Base-by-base conservation (phyloP, 2,888 invertebrate species). In the Acleris cristana region DNA sequence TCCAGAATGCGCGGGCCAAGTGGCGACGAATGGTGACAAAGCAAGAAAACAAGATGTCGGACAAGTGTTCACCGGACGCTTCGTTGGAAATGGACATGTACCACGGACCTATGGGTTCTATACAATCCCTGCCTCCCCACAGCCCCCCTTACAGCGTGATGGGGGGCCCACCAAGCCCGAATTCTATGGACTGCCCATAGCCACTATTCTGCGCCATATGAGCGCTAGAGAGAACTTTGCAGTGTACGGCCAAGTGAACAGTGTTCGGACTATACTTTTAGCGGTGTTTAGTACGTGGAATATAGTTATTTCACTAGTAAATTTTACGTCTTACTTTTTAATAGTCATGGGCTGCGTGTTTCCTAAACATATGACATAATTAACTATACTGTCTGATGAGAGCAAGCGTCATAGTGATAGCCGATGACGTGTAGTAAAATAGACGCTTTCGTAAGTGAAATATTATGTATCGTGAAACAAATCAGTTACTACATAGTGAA, bases 1-100 rank as follows among this genome's bases (percentile, higher is more conserved):
- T 98, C 92, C 98, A 98, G 92, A 98, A 98, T 86, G 98, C 98
- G 34, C 94, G 98, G 49, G 98, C 98, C 74, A 98, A 98, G 93
- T 98, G 97, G 96, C 95, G 98, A 79, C 95, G 98, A 74, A 96
- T 97, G 95, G 95, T 97, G 88, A 93, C 96, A 77, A 96, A 96
- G 82, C 96, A 96, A 81, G 96, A 96, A 83, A 95, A 95, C 85
- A 96, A 96, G 80, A 88, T 93, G 88, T 94, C 94, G 73, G 96
- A 96, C 80, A 96, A 96, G 80, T 95, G 95, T 81, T 95, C 95
- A 19, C 95, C 95, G 74, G 94, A 94, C 75, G 93, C 93, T 0
- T 94, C 95, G 62, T 84, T 95, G 78, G 95, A 95, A 82, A 89
- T 95, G 93, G 95, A 95, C 78, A 89, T 95, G 83, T 95, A 95